Base-by-base conservation (phyloP, 2,888 invertebrate genomes). In the Cynaeus angustus region DNA sequence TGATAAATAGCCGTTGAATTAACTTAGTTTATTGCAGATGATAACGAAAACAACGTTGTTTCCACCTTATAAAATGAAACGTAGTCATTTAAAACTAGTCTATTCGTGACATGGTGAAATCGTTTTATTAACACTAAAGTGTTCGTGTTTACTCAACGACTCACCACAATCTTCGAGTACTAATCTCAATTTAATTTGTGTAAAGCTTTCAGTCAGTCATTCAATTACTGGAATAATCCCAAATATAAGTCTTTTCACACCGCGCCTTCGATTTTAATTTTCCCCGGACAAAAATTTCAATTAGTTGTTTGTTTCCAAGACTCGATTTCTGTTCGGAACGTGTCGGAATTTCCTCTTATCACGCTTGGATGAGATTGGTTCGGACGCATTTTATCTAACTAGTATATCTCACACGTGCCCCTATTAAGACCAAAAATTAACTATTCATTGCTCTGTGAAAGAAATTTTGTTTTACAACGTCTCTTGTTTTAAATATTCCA, bases 171-270 rank as follows among this genome's bases (percentile, higher is more conserved):
- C 62, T 62, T 62, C 62, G 13, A 41, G 50, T 28, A 41, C 62
- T 62, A 62, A 62, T 62, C 62, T 43, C 41, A 59, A 59, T 59
- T 59, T 59, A 59, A 59, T 59, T 59, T 59, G 45, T 59, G 45
- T 43, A 59, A 59, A 59, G 59, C 65, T 65, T 65, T 65, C 65
- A 65, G 43, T 65, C 21, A 65, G 30, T 65, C 53, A 65, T 65
- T 65, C 65, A 65, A 65, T 65, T 65, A 65, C 41, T n/a, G 28
- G 52, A 50, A 46, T 52, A 46, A 62, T 50, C 62, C 62, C 41
- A 41, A 52, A 52, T 41, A 62, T 41, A 52, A 62, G 38, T 26
- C 26, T 50, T 21, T 21, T 21, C 21, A 4, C 21, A 21, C 21
- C 21, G 21, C 21, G 21, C 21, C 21, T 21, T 21, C 21, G 21